Evolutionary conservation across 2,888 invertebrate genomes (phyloP), one percentile per base, ranked within the genome.

Genomic region (Phalangium opilio): DNA sequence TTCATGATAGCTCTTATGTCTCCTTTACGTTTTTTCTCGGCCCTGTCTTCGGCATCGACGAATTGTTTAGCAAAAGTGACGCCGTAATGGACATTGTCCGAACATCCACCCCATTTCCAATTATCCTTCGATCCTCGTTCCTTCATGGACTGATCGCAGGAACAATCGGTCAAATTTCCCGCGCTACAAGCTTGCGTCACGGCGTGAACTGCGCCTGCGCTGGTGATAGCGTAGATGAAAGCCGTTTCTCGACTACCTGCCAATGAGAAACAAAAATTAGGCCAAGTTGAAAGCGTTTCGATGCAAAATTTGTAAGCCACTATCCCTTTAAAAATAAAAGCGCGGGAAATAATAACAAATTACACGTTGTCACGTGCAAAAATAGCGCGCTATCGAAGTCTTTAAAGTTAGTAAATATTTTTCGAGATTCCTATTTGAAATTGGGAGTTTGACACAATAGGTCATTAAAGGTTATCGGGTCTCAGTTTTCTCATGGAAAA

Each of bases 101-200:
- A 72, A 61, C 73, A 73, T 3, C 73, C 73, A 3, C 73, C 73
- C 73, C 73, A 73, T 60, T 71, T 70, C 72, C 72, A 73, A 8
- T 70, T 73, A 53, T 68, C 71, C 3, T 68, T 67, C 15, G 69
- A 67, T 5, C 65, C 58, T 50, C 63, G 61, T 17, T 69, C 69
- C 49, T 68, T 66, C 43, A 64, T 61, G 38, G 62, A 61, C 49
- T 63, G 58, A 60, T 70, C 70, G 61, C 75, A 75, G 51, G 70
- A 68, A 59, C 75, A 75, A 56, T 73, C 73, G 14, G 73, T 72
- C 43, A 75, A 62, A 60, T 73, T 73, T 17, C 74, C 74, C 15
- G 50, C 49, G 54, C 70, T 71, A 59, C 74, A 75, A 14, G 73
- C 69, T 55, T 70, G 68, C 10, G 74, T 73, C 32, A 75, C 69